phyloP scores from a whole-genome alignment of 1,140 invertebrate genomes.

The Lordiphosa clarofinis region DNA sequence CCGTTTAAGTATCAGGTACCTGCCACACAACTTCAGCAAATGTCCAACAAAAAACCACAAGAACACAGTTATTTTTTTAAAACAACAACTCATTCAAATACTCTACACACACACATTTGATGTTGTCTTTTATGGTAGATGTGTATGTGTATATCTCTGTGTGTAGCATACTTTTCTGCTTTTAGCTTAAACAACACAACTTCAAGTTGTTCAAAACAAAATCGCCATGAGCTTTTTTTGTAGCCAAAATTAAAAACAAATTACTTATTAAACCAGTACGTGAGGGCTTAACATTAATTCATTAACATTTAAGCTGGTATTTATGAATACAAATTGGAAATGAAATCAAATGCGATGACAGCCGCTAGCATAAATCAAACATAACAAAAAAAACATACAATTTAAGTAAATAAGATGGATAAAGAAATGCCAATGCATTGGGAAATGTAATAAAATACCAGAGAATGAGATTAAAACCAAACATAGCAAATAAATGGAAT shows the following conservation, averaged over 20 bases:
- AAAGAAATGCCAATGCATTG: no score
- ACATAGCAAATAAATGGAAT: slow-evolving; percentile 43
- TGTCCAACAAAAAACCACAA: slow-evolving; percentile 25
- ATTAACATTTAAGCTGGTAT: slow-evolving; percentile 62
- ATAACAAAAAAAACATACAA: slow-evolving; percentile 9
- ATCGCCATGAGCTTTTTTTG: slow-evolving; percentile 69
- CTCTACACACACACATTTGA: slow-evolving; percentile 15
- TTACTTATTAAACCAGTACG: slow-evolving; percentile 18
- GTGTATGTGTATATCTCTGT: slow-evolving; percentile 31
- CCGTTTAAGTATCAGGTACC: slow-evolving; percentile 67
- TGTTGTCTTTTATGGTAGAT: slow-evolving; percentile 22
- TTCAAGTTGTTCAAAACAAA: slow-evolving; percentile 32
- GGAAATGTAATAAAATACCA: slow-evolving; percentile 11
- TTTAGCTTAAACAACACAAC: slow-evolving; percentile 42
- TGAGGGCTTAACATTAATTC: slow-evolving; percentile 45
- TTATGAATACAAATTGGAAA: slow-evolving; percentile 16
- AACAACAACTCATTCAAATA: slow-evolving; percentile 1
- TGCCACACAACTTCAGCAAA: slow-evolving; percentile 47
- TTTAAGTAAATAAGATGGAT: slow-evolving; percentile 14
- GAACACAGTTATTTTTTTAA: slow-evolving; percentile 31
- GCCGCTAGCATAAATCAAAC: slow-evolving; percentile 24
- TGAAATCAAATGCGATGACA: slow-evolving; percentile 45
- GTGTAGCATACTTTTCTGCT: slow-evolving; percentile 56
- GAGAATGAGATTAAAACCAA: slow-evolving; percentile 38
- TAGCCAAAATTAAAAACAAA: slow-evolving; percentile 30